Base-by-base conservation (phyloP, 2,888 invertebrate genomes). In the Lissocephala sabroskyi region DNA sequence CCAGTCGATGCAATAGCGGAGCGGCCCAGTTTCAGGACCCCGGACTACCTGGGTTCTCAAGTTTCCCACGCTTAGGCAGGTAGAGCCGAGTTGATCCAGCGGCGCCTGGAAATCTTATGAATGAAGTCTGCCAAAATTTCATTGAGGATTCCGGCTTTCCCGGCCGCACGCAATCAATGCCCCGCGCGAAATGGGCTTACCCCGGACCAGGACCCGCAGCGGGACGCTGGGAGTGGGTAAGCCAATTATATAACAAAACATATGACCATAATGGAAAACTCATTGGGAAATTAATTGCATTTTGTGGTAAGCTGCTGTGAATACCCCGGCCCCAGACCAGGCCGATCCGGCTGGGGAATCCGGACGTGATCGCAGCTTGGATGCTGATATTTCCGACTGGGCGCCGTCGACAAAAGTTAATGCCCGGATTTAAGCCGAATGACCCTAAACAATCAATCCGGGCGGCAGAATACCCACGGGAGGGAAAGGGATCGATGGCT, bases 181-280 rank as follows among this genome's bases (percentile, higher is more conserved):
- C 35, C 13, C 2, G 54, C 37, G 19, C 10, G 18, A 37, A 16
- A 18, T 18, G 9, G 29, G 36, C 45, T 41, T 33, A 7, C 10
- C 10, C 19, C 2, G 13, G 5, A 41, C 28, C 10, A 26, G 36
- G 37, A 39, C 14, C 1, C 41, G 29, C 30, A 18, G 45, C 30
- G 9, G 18, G 26, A 18, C 2, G 11, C 16, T 13, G 32, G 30
- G 17, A 49, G 52, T 59, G 52, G 52, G 50, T 46, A 68, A 58
- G 53, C 56, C 78, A 73, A 73, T 73, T 73, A 73, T 74, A 45
- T 58, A 73, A 74, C 64, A 77, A 77, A 73, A 71, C 78, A 77
- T 73, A 65, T 57, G 60, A 61, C 56, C 56, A 62, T 50, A 41
- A 53, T 32, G 35, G 45, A 13, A 14, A 37, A 36, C 9, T 35